Evolutionary conservation across 2,888 invertebrate species (phyloP), one percentile per base, ranked within the genome.

Genomic region (Liodrosophila aerea): DNA sequence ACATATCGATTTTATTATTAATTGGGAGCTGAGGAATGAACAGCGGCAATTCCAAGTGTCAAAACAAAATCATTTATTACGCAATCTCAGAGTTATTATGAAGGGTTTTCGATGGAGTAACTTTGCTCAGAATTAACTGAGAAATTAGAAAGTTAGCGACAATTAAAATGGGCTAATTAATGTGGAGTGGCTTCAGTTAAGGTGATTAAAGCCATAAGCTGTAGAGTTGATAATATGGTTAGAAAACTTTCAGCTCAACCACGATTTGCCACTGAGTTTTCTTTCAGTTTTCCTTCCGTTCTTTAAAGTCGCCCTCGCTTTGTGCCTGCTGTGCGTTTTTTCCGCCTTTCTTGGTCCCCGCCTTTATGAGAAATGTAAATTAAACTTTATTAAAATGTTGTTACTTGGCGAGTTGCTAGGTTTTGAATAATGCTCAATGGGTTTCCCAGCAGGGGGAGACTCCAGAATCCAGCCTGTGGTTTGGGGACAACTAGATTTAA

Each of bases 371-470:
- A 46, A 65, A 73, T 73, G 62, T 46, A 73, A 72, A 80, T 74
- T 65, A 51, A 66, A 86, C 64, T 64, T 71, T 60, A 66, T 47
- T 71, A 60, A 61, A 66, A 67, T 75, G 45, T 49, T 49, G 49
- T 60, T 16, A 31, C 43, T 12, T 41, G 36, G 31, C 41, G 13
- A 15, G 34, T 37, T 63, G n/a, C 11, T 1, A 33, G 18, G 18
- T 15, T 15, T 29, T 36, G 47, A 30, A 51, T 47, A 40, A 41
- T 56, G 56, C 36, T 37, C 9, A 40, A 27, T 33, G 33, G 27
- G 9, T 4, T 36, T 59, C 36, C n/a, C n/a, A n/a, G n/a, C n/a
- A n/a, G n/a, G n/a, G n/a, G n/a, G n/a, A n/a, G n/a, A n/a, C n/a
- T n/a, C n/a, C n/a, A n/a, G n/a, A n/a, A n/a, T n/a, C 16, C 33